These are phyloP conservation scores for Corythaixoides concolor DNA, from an alignment of 2,113 vertebrate species.

Conservation along the genomic window DNA sequence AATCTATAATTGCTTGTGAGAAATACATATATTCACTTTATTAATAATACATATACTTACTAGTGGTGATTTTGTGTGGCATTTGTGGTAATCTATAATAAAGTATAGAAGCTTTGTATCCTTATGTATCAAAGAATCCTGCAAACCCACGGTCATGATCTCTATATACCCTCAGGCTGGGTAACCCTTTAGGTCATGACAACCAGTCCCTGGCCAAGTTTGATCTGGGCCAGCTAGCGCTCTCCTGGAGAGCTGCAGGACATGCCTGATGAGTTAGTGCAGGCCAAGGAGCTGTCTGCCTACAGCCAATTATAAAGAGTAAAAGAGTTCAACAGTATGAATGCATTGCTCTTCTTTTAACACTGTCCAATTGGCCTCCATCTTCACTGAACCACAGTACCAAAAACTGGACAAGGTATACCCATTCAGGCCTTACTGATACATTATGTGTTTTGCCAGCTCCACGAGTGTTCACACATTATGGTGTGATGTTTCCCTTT, in stretches of 20 bases:
- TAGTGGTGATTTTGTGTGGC: neutral
- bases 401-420: neutral
- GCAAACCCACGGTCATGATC: rapidly evolving
- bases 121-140: neutral
- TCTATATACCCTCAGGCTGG: neutral
- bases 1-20: neutral
- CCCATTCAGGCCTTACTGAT: neutral
- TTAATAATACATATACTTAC: neutral
- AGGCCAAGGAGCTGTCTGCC: neutral
- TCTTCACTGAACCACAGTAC: neutral
- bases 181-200: neutral
- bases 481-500: neutral
- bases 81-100: neutral
- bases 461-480: neutral
- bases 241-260: neutral
- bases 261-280: neutral
- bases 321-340: neutral
- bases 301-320: neutral
- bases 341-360: neutral
- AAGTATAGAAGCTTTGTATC: neutral
- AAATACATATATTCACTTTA: neutral
- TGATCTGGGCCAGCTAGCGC: neutral
- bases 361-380: neutral
- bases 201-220: neutral
- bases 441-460: neutral